Evolutionary conservation across 2,888 invertebrate genomes (phyloP).

Genomic region (Ditula angustiorana): DNA sequence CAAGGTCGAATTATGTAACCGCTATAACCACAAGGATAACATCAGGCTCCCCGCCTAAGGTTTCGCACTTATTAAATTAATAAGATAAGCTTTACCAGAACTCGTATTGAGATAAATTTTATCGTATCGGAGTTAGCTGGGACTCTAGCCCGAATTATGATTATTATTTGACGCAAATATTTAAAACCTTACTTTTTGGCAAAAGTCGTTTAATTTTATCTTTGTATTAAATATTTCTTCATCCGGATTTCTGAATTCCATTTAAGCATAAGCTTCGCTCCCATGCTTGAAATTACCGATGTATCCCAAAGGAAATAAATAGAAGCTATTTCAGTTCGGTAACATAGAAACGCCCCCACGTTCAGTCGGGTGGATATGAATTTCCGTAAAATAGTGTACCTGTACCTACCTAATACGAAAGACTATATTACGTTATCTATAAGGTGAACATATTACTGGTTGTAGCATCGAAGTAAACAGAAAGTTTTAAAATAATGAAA

Average conservation of each 20-base stretch:
- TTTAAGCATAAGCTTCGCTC: background rate
- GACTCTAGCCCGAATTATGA: no score
- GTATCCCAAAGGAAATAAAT: slow-evolving; percentile 26
- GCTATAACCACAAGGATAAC: slow-evolving; percentile 22
- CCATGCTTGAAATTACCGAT: background rate
- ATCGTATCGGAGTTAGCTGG: no score
- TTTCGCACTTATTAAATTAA: slow-evolving; percentile 10
- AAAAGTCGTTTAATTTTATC: no score
- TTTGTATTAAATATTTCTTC: no score
- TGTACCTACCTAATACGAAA: no score
- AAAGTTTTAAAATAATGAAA: no score
- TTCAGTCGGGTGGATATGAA: slow-evolving; percentile 5
- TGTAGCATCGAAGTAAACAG: no score
- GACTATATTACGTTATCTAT: no score
- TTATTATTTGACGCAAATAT: no score
- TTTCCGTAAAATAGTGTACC: slow-evolving; percentile 2
- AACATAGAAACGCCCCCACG: background rate
- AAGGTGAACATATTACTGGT: no score
- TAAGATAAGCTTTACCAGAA: slow-evolving; percentile 4
- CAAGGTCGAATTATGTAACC: slow-evolving; percentile 26
- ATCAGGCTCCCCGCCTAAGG: slow-evolving; percentile 4
- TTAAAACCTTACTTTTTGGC: no score
- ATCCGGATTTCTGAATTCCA: slow-evolving; percentile 1
- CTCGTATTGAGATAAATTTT: background rate
- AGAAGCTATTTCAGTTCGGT: slow-evolving; percentile 16